Evolutionary conservation across 1,140 invertebrate genomes (phyloP), one percentile per base, ranked within the genome.

Genomic region (Caenorhabditis tropicalis): DNA sequence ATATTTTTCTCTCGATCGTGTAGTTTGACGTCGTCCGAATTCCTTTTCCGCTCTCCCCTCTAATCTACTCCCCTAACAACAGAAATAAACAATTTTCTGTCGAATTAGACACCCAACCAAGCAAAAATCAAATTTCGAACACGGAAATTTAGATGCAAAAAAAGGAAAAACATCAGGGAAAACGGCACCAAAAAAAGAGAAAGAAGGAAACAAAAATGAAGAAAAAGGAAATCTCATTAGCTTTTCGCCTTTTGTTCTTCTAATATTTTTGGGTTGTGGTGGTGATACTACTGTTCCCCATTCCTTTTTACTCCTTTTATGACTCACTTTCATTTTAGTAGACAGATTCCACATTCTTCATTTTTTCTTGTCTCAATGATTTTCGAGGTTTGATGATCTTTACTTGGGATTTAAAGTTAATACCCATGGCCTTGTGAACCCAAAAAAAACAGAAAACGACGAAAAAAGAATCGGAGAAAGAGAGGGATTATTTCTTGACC

Each of bases 241-340:
- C 31, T 19, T 33, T 12, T 19, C 53, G 21, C 53, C 53, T 65
- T 16, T 36, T 65, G 29, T 65, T 36, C 58, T 65, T n/a, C 48
- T 19, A 19, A 19, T 46, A 16, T 46, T 46, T 12, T 46, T 12
- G 9, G n/a, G n/a, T n/a, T n/a, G n/a, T n/a, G n/a, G n/a, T n/a
- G n/a, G n/a, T n/a, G n/a, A 51, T 51, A 51, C 29, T 36, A 33
- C 58, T 65, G 58, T 65, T 65, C 58, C 58, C 12, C n/a, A n/a
- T n/a, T n/a, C n/a, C 12, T 43, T 43, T 43, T 43, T 5, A 43
- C 5, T 19, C 7, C 49, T 51, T 51, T 16, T 51, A 27, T 56
- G 21, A 56, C 6, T 56, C 21, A 56, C 53, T 43, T 43, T 5
- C 5, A 43, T 43, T 43, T 43, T 43, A 6, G 5, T 43, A 43